These are phyloP conservation scores for Epinephelus lanceolatus DNA, from an alignment of 2,113 vertebrate genomes.

Conservation along the genomic window DNA sequence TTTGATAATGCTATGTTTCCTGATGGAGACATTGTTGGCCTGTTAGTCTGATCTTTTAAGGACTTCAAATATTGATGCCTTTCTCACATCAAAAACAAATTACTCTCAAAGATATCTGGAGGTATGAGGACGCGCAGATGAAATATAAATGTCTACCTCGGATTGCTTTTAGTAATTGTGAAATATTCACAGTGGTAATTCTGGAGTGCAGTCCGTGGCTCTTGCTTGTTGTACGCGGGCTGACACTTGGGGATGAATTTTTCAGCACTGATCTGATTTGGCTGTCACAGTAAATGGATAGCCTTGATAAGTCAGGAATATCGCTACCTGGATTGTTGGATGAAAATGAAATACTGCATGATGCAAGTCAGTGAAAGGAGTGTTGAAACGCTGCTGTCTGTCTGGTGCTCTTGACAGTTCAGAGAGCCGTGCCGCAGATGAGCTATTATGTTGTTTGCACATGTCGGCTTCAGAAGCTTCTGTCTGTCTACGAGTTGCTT, in stretches of 20 bases:
- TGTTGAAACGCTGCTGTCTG: slow-evolving; percentile 49
- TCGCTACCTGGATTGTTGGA: slow-evolving; percentile 57
- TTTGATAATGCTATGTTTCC: slow-evolving; percentile 50
- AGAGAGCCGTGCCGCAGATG: slow-evolving; percentile 40
- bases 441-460: slow-evolving; percentile 60
- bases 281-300: slow-evolving; percentile 59
- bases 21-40: slow-evolving; percentile 45
- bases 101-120: slow-evolving; percentile 71
- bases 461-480: slow-evolving; percentile 26
- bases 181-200: slow-evolving; percentile 83
- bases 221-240: slow-evolving; percentile 36
- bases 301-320: slow-evolving; percentile 64
- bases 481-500: slow-evolving; percentile 15
- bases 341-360: slow-evolving; percentile 56
- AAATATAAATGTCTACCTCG: slow-evolving; percentile 81
- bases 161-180: slow-evolving; percentile 85
- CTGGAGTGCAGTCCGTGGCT: slow-evolving; percentile 31
- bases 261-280: slow-evolving; percentile 68
- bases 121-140: slow-evolving; percentile 61
- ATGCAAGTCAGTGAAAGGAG: slow-evolving; percentile 72
- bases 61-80: slow-evolving; percentile 81
- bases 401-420: slow-evolving; percentile 41
- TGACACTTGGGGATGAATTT: slow-evolving; percentile 67
- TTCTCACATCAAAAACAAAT: slow-evolving; percentile 77
- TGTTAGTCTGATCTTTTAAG: slow-evolving; percentile 63